phyloP scores from a whole-genome alignment of 2,113 vertebrate genomes.

The Arenaria interpres region DNA sequence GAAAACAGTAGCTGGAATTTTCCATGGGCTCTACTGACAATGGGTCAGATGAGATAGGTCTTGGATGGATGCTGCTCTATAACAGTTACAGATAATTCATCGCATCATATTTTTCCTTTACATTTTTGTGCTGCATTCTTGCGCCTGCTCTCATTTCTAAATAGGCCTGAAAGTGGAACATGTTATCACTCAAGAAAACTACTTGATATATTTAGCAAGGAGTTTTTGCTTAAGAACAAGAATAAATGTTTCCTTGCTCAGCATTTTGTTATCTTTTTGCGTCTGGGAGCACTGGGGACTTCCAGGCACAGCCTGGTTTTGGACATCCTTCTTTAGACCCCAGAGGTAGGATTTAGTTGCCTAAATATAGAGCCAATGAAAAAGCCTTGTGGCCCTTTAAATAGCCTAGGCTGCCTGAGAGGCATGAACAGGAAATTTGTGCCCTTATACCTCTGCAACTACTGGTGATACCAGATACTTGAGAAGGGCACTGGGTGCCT shows the following conservation, averaged over 20 bases:
- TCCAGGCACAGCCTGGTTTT: neutral
- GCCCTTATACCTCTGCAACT: neutral
- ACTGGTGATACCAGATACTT: neutral
- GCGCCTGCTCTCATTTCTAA: neutral
- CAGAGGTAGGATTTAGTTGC: neutral
- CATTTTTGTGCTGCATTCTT: neutral
- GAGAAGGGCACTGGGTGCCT: accelerated
- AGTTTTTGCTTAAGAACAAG: neutral
- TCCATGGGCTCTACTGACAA: neutral
- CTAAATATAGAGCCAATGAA: neutral
- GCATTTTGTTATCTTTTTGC: neutral
- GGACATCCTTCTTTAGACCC: neutral
- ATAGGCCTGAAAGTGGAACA: neutral
- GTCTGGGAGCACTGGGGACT: neutral
- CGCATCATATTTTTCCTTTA: neutral
- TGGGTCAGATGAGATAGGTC: neutral
- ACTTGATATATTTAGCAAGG: neutral
- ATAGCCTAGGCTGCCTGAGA: neutral
- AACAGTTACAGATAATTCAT: neutral
- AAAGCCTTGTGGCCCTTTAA: neutral
- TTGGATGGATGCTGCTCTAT: neutral
- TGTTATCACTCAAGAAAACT: neutral
- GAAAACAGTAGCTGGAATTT: neutral
- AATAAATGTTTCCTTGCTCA: neutral
- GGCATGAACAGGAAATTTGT: neutral